Evolutionary conservation across 2,888 invertebrate genomes (phyloP).

Genomic region (Hypena proboscidalis): DNA sequence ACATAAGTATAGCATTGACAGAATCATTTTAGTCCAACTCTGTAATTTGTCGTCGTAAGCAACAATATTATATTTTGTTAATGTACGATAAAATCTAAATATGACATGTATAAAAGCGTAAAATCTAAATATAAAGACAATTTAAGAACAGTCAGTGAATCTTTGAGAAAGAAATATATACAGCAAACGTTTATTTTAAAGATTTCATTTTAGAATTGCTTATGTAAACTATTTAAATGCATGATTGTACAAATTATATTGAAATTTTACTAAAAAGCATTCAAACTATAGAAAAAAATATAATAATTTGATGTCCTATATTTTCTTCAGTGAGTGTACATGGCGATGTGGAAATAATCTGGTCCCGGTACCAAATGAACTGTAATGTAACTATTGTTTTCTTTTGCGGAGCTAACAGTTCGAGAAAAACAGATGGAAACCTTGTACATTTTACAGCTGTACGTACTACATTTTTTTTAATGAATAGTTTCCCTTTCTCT

Average conservation of each 20-base stretch:
- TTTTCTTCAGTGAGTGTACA: slow-evolving; percentile 49
- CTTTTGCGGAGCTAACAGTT: slow-evolving; percentile 44
- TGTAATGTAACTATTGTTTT: slow-evolving; percentile 70
- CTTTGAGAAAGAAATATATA: too few species aligned
- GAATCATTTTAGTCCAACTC: too few species aligned
- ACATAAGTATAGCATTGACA: slow-evolving; percentile 1
- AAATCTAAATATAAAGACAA: too few species aligned
- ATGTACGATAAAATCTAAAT: background rate
- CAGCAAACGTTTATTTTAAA: too few species aligned
- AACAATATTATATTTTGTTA: background rate
- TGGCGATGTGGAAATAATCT: slow-evolving; percentile 57
- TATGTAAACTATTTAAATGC: too few species aligned
- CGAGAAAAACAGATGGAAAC: slow-evolving; percentile 37
- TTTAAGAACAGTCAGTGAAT: too few species aligned
- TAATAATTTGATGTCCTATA: too few species aligned
- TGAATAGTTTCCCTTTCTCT: slow-evolving; percentile 6
- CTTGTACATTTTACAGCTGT: slow-evolving; percentile 37
- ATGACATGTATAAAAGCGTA: too few species aligned
- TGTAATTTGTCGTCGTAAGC: background rate
- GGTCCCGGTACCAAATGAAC: slow-evolving; percentile 65
- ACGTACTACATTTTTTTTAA: slow-evolving; percentile 29
- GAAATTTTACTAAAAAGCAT: too few species aligned
- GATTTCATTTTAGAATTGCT: too few species aligned
- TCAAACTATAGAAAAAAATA: too few species aligned
- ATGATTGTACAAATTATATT: too few species aligned